Percentiles rank a stretch among this genome's conserved stretches.
phyloP scores from a whole-genome alignment of 2,888 invertebrate genomes.

The Papilio elwesi region DNA sequence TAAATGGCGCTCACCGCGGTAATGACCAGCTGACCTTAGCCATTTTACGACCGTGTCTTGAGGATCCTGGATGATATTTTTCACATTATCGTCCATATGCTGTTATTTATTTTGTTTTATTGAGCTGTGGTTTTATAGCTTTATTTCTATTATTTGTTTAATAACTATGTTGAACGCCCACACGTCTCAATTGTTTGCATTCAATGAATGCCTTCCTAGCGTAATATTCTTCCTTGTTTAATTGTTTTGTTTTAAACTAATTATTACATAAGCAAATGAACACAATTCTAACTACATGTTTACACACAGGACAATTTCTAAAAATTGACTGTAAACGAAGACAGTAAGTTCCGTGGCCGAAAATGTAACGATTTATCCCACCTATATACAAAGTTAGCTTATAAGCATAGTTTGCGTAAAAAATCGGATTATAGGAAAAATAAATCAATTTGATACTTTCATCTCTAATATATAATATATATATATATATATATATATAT shows the following conservation, averaged over 20 bases:
- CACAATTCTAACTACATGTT: too few species aligned
- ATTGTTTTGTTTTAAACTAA: neutral
- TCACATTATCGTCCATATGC: too few species aligned
- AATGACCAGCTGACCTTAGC: conserved; percentile 12
- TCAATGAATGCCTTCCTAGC: neutral
- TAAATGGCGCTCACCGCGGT: neutral
- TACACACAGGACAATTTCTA: too few species aligned
- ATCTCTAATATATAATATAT: too few species aligned
- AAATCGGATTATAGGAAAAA: too few species aligned
- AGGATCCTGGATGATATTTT: neutral
- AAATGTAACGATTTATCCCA: too few species aligned
- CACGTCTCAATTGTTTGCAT: neutral
- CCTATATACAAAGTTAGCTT: too few species aligned
- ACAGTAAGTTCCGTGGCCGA: too few species aligned
- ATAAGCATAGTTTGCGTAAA: too few species aligned
- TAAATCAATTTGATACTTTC: neutral
- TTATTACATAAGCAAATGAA: too few species aligned
- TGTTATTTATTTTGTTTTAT: neutral
- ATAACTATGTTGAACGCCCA: neutral
- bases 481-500: too few species aligned
- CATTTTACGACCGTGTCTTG: neutral
- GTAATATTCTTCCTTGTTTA: neutral
- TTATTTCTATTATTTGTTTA: neutral
- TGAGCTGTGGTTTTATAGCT: neutral
- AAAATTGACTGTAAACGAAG: too few species aligned